A percentile compares a stretch with the other conserved stretches of the same genome.
Evolutionary conservation across 1,140 invertebrate species (phyloP).

Genomic region (Parasteatoda tepidariorum): DNA sequence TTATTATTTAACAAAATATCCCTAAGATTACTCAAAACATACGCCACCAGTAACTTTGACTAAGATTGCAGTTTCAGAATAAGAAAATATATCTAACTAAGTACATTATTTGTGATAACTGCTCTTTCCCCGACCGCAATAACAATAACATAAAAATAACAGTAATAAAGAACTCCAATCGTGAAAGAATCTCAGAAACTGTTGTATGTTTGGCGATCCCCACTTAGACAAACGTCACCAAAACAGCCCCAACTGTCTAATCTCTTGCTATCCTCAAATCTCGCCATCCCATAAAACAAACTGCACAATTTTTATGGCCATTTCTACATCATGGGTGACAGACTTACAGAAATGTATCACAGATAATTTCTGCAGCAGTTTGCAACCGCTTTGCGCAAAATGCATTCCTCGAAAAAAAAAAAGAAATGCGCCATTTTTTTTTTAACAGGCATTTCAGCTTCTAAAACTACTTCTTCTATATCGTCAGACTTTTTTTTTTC

Average conservation of each 20-base stretch:
- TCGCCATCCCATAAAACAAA: slow-evolving; percentile 37
- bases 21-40: no score
- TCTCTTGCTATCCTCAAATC: slow-evolving; percentile 3
- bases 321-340: slow-evolving; percentile 9
- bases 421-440: slow-evolving; percentile 36
- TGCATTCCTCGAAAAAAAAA: background rate
- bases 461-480: background rate
- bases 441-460: background rate
- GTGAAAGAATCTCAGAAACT: slow-evolving; percentile 29
- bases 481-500: background rate
- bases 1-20: no score
- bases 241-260: slow-evolving; percentile 23
- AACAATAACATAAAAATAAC: slow-evolving; percentile 46
- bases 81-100: background rate
- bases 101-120: slow-evolving; percentile 2
- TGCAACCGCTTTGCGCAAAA: slow-evolving; percentile 6
- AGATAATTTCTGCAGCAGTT: slow-evolving; percentile 49
- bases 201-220: background rate
- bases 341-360: slow-evolving; percentile 6
- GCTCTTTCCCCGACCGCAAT: slow-evolving; percentile 16
- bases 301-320: slow-evolving; percentile 35
- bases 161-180: slow-evolving; percentile 38
- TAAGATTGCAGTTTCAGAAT: background rate
- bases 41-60: background rate
- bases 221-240: slow-evolving; percentile 1